Percentiles rank a stretch among this genome's conserved stretches.
Conservation (phyloP, 2,113 vertebrate genomes). For the Lepus europaeus region DNA sequence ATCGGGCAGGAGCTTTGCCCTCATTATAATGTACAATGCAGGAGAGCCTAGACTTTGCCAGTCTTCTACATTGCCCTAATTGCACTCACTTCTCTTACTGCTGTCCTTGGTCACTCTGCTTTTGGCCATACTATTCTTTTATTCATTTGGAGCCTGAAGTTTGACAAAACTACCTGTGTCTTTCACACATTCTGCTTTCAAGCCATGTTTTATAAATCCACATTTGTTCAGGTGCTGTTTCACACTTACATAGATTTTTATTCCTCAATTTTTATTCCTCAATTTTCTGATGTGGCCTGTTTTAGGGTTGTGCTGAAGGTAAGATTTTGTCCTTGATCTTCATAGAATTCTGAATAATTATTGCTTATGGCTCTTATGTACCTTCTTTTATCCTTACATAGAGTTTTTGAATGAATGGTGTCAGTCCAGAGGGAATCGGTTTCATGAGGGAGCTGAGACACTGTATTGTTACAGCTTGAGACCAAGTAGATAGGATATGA, state of each 20-base stretch:
- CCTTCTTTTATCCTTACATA: not conserved
- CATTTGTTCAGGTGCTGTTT: constrained; percentile 22
- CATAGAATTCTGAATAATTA: not conserved
- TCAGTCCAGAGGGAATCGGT: not conserved
- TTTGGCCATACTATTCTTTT: constrained; percentile 25
- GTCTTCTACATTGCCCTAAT: not conserved
- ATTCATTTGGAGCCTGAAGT: constrained; percentile 38
- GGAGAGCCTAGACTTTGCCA: not conserved
- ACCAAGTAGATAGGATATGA: not conserved
- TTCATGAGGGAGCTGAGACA: not conserved
- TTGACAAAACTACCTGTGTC: not conserved
- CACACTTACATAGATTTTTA: constrained; percentile 39
- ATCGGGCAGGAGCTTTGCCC: not conserved
- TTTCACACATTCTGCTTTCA: not conserved
- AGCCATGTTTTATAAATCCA: not conserved
- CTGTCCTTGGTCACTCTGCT: not conserved
- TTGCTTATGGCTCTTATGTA: not conserved
- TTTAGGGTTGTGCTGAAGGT: constrained; percentile 45
- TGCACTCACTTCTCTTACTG: not conserved
- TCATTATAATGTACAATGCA: not conserved
- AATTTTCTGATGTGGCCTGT: not conserved
- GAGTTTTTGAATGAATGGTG: constrained; percentile 18
- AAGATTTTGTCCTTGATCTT: not conserved
- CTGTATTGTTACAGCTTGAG: not conserved
- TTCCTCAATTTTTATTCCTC: constrained; percentile 47